phyloP scores from a whole-genome alignment of 1,140 invertebrate genomes.

The fruit fly (Drosophila melanogaster) region Release_6_plus_ISO1_MT NT_033779.5:3335001-3335500 shows the following conservation, averaged over 20 bases:
- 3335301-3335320: slow-evolving; percentile 44
- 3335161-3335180: slow-evolving; percentile 21
- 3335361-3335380: slow-evolving; percentile 79
- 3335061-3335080: slow-evolving; percentile 84
- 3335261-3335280: slow-evolving; percentile 6
- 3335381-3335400: slow-evolving; percentile 60
- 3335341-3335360: slow-evolving; percentile 81
- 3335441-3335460: slow-evolving; percentile 28
- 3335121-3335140: slow-evolving; percentile 76
- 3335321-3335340: slow-evolving; percentile 55
- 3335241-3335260: slow-evolving; percentile 66
- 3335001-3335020: slow-evolving; percentile 29
- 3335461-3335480: slow-evolving; percentile 36
- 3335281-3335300: slow-evolving; percentile 1
- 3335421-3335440: slow-evolving; percentile 40
- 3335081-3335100: slow-evolving; percentile 84
- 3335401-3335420: slow-evolving; percentile 52
- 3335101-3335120: slow-evolving; percentile 81
- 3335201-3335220: slow-evolving; percentile 26
- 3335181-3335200: slow-evolving; percentile 22
- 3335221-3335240: slow-evolving; percentile 57
- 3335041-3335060: slow-evolving; percentile 52
- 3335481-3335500: slow-evolving; percentile 52
- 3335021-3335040: slow-evolving; percentile 19
- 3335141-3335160: slow-evolving; percentile 44